Conservation (phyloP, 2,797 vertebrate genomes). For the Crax fasciolata region DNA sequence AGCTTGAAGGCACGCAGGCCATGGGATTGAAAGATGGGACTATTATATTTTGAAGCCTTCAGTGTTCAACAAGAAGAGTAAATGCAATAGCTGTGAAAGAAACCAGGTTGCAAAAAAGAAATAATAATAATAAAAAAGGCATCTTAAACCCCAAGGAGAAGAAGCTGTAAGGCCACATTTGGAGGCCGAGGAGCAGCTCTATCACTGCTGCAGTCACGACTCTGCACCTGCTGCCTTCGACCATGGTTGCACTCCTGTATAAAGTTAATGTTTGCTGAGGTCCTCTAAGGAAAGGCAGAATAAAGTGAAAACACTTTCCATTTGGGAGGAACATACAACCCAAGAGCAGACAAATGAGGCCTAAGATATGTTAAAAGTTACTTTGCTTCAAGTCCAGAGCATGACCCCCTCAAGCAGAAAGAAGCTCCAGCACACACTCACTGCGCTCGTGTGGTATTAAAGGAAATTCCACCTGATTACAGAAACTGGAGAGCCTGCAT, state of each 20-base stretch:
- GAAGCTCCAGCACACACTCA: neutral
- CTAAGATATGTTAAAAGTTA: neutral
- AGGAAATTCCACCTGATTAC: neutral
- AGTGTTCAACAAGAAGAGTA: neutral
- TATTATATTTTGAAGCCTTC: neutral
- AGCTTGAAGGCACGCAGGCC: neutral
- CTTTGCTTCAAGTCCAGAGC: neutral
- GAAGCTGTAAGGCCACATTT: neutral
- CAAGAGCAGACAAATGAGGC: neutral
- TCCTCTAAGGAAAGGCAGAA: neutral
- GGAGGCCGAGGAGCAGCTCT: neutral
- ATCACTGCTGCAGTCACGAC: neutral
- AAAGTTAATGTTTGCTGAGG: neutral
- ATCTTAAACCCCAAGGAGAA: neutral
- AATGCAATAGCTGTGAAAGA: neutral
- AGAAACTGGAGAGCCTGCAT: neutral
- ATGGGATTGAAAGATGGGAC: neutral
- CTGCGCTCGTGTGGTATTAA: neutral
- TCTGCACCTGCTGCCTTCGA: neutral
- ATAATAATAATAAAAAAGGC: neutral
- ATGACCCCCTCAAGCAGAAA: neutral
- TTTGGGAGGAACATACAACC: neutral
- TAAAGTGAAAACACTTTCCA: neutral
- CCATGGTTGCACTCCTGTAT: rapidly evolving
- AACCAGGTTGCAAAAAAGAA: neutral